Conservation (phyloP, 2,113 vertebrate species). For the Hyperopisus bebe region DNA sequence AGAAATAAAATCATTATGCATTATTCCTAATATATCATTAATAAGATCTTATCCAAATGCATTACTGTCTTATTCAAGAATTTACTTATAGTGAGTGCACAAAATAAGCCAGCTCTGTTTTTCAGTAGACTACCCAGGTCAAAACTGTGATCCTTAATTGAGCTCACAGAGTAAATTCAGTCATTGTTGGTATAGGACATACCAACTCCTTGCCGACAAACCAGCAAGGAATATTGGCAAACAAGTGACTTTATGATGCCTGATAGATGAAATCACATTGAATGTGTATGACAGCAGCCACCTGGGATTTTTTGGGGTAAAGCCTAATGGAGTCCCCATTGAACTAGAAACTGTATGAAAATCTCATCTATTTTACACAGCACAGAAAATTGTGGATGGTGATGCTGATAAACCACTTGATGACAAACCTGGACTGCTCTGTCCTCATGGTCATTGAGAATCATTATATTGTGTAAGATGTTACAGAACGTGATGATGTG, state of each 20-base stretch:
- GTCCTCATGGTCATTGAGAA: too few species aligned
- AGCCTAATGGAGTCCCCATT: background rate
- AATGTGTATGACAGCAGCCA: too few species aligned
- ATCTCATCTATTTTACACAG: too few species aligned
- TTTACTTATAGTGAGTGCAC: background rate
- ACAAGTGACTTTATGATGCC: background rate
- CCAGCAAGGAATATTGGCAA: background rate
- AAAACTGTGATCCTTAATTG: background rate
- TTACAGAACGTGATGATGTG: too few species aligned
- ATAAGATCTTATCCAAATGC: background rate
- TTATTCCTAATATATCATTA: background rate
- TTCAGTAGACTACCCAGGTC: background rate
- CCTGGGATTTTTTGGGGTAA: background rate
- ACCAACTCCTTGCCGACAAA: background rate
- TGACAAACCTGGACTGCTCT: too few species aligned
- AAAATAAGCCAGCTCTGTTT: background rate
- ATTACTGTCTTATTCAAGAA: background rate
- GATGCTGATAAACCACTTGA: too few species aligned
- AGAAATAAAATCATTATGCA: background rate
- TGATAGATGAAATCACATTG: background rate
- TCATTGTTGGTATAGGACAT: too few species aligned
- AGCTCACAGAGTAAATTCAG: background rate
- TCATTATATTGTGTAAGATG: too few species aligned
- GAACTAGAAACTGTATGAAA: too few species aligned
- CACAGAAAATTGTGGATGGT: too few species aligned